Conservation (phyloP, 2,888 invertebrate species). For the Lysandra coridon region DNA sequence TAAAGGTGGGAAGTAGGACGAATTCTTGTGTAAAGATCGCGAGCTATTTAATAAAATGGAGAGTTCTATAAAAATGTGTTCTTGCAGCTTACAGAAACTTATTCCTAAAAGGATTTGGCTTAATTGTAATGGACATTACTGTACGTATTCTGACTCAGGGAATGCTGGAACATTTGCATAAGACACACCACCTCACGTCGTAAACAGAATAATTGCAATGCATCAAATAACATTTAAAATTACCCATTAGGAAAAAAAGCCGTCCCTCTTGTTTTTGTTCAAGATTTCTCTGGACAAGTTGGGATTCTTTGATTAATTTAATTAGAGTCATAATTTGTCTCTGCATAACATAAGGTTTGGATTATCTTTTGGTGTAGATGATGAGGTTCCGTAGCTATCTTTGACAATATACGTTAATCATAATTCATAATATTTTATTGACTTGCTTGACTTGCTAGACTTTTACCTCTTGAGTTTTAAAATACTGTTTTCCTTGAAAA, state of each 20-base stretch:
- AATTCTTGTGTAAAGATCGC: no score
- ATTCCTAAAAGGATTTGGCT: not conserved
- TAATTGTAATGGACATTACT: not conserved
- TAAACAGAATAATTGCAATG: not conserved
- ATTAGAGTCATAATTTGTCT: constrained; percentile 21
- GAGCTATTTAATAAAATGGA: not conserved
- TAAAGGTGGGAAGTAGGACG: no score
- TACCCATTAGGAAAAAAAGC: not conserved
- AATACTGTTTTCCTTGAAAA: no score
- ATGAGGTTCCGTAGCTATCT: not conserved
- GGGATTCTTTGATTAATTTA: constrained; percentile 22
- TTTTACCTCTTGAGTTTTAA: no score
- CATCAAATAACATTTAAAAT: not conserved
- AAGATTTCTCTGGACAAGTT: constrained; percentile 17
- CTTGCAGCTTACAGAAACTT: not conserved
- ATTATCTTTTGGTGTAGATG: no score
- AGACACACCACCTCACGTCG: not conserved
- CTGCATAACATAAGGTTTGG: no score
- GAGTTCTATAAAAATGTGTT: not conserved
- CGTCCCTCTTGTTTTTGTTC: constrained; percentile 9
- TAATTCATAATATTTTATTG: no score
- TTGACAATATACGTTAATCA: not conserved
- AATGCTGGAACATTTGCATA: not conserved
- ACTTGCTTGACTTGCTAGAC: no score
- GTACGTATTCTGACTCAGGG: not conserved